These are phyloP conservation scores for Drosophila insularis DNA, from an alignment of 1,140 invertebrate species.

Conservation along the genomic window DNA sequence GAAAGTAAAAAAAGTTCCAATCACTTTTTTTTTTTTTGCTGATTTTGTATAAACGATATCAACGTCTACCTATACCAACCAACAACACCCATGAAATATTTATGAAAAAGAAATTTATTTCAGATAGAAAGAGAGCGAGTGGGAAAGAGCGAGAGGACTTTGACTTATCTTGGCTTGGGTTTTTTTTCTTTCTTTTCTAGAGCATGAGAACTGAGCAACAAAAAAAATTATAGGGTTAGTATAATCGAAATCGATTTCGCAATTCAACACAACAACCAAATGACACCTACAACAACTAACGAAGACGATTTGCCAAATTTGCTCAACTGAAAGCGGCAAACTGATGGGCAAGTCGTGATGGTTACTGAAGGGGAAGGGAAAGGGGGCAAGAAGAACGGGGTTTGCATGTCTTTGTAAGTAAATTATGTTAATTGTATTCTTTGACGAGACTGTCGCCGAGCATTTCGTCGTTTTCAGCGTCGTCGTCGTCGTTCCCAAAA, in stretches of 20 bases:
- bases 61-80: not conserved
- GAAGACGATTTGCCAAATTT: slow-evolving; percentile 70
- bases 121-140: not conserved
- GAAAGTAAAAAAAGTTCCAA: slow-evolving; percentile 77
- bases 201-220: slow-evolving; percentile 12
- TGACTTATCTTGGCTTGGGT: not conserved
- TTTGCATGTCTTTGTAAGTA: slow-evolving; percentile 64
- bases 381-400: not conserved
- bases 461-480: not conserved
- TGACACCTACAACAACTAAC: slow-evolving; percentile 47
- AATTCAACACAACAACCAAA: slow-evolving; percentile 37
- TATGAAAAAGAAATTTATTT: slow-evolving; percentile 35
- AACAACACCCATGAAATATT: slow-evolving; percentile 55
- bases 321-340: slow-evolving; percentile 57
- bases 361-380: slow-evolving; percentile 8
- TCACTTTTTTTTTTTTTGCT: slow-evolving; percentile 50
- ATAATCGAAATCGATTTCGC: slow-evolving; percentile 66
- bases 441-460: slow-evolving; percentile 56
- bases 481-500: not conserved
- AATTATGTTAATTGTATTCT: slow-evolving; percentile 79
- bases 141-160: not conserved
- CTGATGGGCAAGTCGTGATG: slow-evolving; percentile 59
- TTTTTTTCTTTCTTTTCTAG: slow-evolving; percentile 13
- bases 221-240: slow-evolving; percentile 14
- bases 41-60: slow-evolving; percentile 60